Base-by-base conservation (phyloP, 2,888 invertebrate species). In the Esperia sulphurella region DNA sequence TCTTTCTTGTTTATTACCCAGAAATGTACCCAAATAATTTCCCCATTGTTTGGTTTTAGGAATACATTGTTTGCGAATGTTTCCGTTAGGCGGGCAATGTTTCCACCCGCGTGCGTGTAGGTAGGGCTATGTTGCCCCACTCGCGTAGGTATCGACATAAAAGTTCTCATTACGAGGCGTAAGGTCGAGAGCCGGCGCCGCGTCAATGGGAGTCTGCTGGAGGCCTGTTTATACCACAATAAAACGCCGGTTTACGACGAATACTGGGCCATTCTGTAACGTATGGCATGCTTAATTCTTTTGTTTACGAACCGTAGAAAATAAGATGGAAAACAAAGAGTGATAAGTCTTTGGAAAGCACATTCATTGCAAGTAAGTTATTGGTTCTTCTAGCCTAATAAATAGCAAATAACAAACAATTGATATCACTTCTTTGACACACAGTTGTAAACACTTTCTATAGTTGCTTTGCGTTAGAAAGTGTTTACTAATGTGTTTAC, bases 211-310 rank as follows among this genome's bases (percentile, higher is more conserved):
- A 65, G 69, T 69, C 72, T 75, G 56, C 57, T 58, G 59, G 62
- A 57, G 59, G 59, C 61, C 64, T 72, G 72, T 78, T 78, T 77
- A 80, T 70, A 66, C 54, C 64, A 69, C 74, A 71, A 75, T 79
- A 79, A 78, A 77, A 72, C 65, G 63, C 57, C 64, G 68, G 62
- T 79, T 78, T 77, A 80, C 70, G 72, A 72, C 62, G 59, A 64
- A 57, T 59, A 59, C 55, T 58, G 62, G 66, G 58, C 60, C 59
- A 59, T 61, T 56, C 59, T 58, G 59, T 61, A 53, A 48, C 42
- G 37, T 14, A 42, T 52, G 55, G 48, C 46, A 51, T 50, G 63
- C 55, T 52, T 58, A 55, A 61, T 61, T 59, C 59, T 52, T 58
- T 65, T 65, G 55, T 63, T 61, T 57, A 49, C 51, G 41, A 46